A percentile compares a stretch with the other conserved stretches of the same genome.
Evolutionary conservation across 1,140 invertebrate species (phyloP).

Genomic region (Aphelinus atriplicis): DNA sequence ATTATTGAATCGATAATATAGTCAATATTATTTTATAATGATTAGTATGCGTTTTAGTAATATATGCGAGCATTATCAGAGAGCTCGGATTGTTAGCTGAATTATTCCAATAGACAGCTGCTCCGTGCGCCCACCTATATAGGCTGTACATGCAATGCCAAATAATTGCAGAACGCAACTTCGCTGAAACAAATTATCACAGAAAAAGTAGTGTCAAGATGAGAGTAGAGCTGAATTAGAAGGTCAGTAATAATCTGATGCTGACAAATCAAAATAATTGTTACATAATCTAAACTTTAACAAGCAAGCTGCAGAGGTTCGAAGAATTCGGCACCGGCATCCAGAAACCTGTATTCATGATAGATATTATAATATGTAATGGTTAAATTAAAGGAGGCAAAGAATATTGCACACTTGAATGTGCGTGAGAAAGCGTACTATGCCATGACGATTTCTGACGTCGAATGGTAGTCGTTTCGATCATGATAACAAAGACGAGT

Average conservation of each 20-base stretch:
- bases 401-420: constrained; percentile 13
- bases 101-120: constrained; percentile 57
- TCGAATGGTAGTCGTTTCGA: constrained; percentile 10
- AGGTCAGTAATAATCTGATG: constrained; percentile 37
- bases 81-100: too few species aligned
- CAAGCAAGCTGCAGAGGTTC: constrained; percentile 61
- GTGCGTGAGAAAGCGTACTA: constrained; percentile 6
- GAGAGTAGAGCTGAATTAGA: constrained; percentile 45
- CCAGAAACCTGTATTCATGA: constrained; percentile 56
- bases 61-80: too few species aligned
- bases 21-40: too few species aligned
- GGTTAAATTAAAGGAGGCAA: constrained; percentile 16
- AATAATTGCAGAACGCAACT: constrained; percentile 61
- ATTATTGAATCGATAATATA: too few species aligned
- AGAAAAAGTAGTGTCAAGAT: constrained; percentile 47
- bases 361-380: constrained; percentile 51
- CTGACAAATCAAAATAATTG: constrained; percentile 26
- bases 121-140: constrained; percentile 64
- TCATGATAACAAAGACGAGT: too few species aligned
- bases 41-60: too few species aligned
- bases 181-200: constrained; percentile 65
- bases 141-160: constrained; percentile 65
- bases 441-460: background rate
- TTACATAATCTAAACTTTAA: constrained; percentile 39
- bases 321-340: constrained; percentile 59